Conservation (phyloP, 2,888 invertebrate genomes). For the Tuta absoluta region DNA sequence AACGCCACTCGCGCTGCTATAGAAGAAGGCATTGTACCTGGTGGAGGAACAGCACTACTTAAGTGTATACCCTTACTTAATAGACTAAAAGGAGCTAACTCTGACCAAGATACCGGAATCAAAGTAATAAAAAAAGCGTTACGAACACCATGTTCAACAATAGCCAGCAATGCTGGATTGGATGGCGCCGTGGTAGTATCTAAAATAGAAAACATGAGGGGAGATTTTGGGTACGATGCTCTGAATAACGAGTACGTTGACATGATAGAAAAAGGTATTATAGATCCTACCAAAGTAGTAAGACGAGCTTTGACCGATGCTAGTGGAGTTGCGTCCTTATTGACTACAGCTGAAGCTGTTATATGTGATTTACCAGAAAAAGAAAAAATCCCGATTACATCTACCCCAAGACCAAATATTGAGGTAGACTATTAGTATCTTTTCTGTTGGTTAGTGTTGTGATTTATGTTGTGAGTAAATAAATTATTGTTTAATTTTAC, state of each 20-base stretch:
- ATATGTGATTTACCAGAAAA: constrained; percentile 86
- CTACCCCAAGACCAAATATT: neutral
- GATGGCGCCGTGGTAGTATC: constrained; percentile 94
- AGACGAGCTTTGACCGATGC: constrained; percentile 68
- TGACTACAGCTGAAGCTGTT: constrained; percentile 95
- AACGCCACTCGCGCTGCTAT: constrained; percentile 97
- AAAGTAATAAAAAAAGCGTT: constrained; percentile 92
- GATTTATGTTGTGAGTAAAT: neutral
- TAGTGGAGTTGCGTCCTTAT: constrained; percentile 70
- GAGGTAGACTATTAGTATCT: constrained; percentile 31
- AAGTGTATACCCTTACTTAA: constrained; percentile 88
- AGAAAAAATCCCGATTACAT: constrained; percentile 29
- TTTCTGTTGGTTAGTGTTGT: neutral
- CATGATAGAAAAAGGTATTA: constrained; percentile 94
- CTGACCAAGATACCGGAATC: constrained; percentile 89
- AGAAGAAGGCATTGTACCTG: constrained; percentile 97
- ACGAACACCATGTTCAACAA: constrained; percentile 92
- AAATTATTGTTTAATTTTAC: neutral
- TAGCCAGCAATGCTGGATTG: constrained; percentile 94
- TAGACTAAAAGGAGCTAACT: constrained; percentile 83
- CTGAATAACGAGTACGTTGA: constrained; percentile 92
- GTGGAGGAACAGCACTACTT: constrained; percentile 94
- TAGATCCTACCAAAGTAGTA: constrained; percentile 94
- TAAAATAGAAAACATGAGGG: constrained; percentile 89
- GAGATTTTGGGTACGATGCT: constrained; percentile 93